Base-by-base conservation (phyloP, 1,140 invertebrate species). In the Euglossa dilemma region DNA sequence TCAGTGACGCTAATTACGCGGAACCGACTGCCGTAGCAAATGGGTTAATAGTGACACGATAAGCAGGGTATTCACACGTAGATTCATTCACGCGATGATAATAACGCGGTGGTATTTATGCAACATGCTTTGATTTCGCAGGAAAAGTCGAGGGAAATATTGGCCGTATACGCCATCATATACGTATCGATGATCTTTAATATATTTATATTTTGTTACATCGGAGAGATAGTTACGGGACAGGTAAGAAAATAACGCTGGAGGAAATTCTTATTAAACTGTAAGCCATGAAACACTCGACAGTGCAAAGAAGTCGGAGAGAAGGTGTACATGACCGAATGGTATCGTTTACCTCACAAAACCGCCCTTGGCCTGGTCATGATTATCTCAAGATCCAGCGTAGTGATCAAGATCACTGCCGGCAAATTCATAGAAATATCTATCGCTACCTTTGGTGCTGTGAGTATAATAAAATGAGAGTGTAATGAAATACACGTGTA, bases 161-260 rank as follows among this genome's bases (percentile, higher is more conserved):
- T 87, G 67, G 74, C 81, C 7, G 73, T 82, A 2, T 92, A 89
- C 43, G 66, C 66, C n/a, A 89, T 91, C 50, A 8, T 92, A 47
- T 71, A 91, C 16, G 83, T 64, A 20, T 89, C 89, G 0, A 89
- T 91, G 71, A 82, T 74, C 0, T 91, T 91, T 54, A 91, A 91
- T 80, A 91, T 91, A 59, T 92, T 92, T 12, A 88, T 91, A 80
- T 91, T 91, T 36, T 92, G 91, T 80, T 91, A 87, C 61, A 87
- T 92, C 47, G 91, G 90, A 5, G 89, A 92, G 61, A 79, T 83
- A 20, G 64, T 92, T 12, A 84, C 78, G 0, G 81, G 88, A 12
- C 84, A 91, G 85, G 90, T 91, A 90, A 84, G 14, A 8, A 6
- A 16, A 25, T 23, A 6, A 7, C 11, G 18, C 43, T 28, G 52